Percentiles rank a stretch among this genome's conserved stretches.
phyloP scores from a whole-genome alignment of 1,140 invertebrate genomes.

The Melanaphis sacchari region DNA sequence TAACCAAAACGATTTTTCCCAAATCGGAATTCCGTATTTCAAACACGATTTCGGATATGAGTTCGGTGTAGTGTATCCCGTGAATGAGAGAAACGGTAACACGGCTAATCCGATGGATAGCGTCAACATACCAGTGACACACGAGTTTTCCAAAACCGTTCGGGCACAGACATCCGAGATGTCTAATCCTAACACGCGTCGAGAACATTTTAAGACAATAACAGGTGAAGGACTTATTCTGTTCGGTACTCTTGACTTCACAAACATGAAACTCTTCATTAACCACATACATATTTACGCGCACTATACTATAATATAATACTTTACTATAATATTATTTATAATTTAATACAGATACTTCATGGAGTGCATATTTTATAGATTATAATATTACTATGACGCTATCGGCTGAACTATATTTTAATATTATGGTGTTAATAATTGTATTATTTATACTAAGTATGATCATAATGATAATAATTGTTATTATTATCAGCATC shows the following conservation, averaged over 20 bases:
- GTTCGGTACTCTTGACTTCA: conserved; percentile 1
- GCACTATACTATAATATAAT: neutral
- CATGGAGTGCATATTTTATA: neutral
- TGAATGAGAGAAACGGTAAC: conserved; percentile 67
- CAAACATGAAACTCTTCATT: neutral
- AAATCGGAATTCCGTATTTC: conserved; percentile 80
- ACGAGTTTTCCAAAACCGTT: conserved; percentile 28
- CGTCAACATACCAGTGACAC: conserved; percentile 34
- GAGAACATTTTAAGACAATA: neutral
- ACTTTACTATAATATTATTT: neutral
- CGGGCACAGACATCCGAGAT: neutral
- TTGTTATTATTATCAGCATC: neutral
- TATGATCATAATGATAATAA: neutral
- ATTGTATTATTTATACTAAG: neutral
- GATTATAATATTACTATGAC: neutral
- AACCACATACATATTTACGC: neutral
- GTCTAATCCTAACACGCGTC: neutral
- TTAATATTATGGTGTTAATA: neutral
- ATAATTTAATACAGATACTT: neutral
- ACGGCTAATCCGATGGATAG: conserved; percentile 58
- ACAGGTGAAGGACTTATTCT: conserved; percentile 36
- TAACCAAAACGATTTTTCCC: conserved; percentile 75
- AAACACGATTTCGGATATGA: conserved; percentile 86
- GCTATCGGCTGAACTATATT: neutral
- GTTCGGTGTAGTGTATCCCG: conserved; percentile 77